Evolutionary conservation across 2,888 invertebrate species (phyloP), one percentile per base, ranked within the genome.

Genomic region (Netelia melanura): DNA sequence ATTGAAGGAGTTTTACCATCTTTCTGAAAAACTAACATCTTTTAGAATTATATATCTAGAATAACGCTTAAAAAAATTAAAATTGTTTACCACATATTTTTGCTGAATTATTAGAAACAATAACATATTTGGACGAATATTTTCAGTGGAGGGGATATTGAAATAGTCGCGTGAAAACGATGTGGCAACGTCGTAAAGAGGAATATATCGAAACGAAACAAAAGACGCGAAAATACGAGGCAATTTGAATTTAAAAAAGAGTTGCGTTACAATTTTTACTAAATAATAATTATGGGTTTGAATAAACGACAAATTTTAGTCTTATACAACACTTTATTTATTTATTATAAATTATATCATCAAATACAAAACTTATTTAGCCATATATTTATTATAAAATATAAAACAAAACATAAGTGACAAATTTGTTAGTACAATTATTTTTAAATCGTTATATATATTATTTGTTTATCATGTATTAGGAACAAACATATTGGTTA

Each of bases 271-370:
- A 25, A 25, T 25, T 25, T 25, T 2, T 25, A 25, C 25, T 25
- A 25, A 3, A 25, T 25, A 25, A 25, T 25, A 25, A 25, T 25
- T 25, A 25, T 25, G 25, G 25, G 25, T 25, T 25, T 25, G 25
- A 25, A 25, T 25, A 25, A 25, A 25, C 25, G 2, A 25, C 2
- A 3, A 25, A 25, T 3, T 25, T 25, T 25, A 25, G 25, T 25
- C 25, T 25, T 25, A 56, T 72, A 21, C 2, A 72, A 56, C 71
- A 71, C 14, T 21, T 17, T 56, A 72, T 56, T 58, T 56, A 56
- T 72, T 72, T n/a, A 58, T 14, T 72, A 52, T 72, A 14, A 72
- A 72, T 58, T 72, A 72, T 56, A 58, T 54, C 14, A 58, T 56
- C 1, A 56, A 72, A 38, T 72, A n/a, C 52, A 38, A 10, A 52